A percentile compares a stretch with the other conserved stretches of the same genome.
phyloP scores from a whole-genome alignment of 2,888 invertebrate genomes.

The Euspilapteryx auroguttella region DNA sequence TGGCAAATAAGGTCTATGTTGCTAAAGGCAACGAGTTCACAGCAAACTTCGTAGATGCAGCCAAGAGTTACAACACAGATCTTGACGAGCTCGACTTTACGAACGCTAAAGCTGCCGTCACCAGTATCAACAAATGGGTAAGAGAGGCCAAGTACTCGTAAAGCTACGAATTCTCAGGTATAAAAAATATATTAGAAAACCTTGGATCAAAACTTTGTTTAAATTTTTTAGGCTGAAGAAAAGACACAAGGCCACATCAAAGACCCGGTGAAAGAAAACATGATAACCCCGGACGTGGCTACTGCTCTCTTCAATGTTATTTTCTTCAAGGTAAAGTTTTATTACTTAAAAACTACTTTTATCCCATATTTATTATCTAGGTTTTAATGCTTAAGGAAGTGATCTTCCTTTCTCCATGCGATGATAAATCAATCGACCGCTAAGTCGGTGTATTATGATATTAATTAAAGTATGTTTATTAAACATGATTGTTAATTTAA shows the following conservation, averaged over 20 bases:
- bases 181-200: not conserved
- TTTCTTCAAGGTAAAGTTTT: constrained; percentile 13
- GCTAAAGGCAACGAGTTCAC: constrained; percentile 11
- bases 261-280: constrained; percentile 13
- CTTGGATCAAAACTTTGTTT: not conserved
- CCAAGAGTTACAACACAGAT: constrained; percentile 14
- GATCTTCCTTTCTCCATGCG: not conserved
- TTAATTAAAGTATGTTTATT: no score
- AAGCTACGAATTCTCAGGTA: not conserved
- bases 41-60: constrained; percentile 12
- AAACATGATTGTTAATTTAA: no score
- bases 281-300: constrained; percentile 11
- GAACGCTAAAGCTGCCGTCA: constrained; percentile 13
- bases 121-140: constrained; percentile 14
- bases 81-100: constrained; percentile 17
- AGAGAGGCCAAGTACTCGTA: constrained; percentile 1
- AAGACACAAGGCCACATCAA: constrained; percentile 5
- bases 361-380: not conserved
- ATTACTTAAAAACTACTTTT: constrained; percentile 12
- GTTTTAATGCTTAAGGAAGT: not conserved
- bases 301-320: constrained; percentile 23
- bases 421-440: not conserved
- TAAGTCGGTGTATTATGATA: no score
- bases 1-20: constrained; percentile 23
- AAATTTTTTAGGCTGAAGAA: constrained; percentile 2